Evolutionary conservation across 2,113 vertebrate genomes (phyloP).

Genomic region (Bettongia penicillata): DNA sequence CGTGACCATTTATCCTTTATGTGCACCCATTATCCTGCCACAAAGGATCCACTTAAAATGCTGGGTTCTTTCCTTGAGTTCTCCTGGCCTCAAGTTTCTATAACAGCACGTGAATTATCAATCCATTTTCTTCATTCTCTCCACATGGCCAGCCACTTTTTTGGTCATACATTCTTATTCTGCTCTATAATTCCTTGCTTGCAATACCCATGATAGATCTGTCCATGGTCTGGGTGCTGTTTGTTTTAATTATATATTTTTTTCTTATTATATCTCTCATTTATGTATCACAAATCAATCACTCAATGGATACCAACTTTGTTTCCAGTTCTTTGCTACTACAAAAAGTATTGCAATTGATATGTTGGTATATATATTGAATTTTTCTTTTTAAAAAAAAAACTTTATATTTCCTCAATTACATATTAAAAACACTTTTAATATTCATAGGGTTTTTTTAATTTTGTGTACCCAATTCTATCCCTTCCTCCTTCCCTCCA

Average conservation of each 20-base stretch:
- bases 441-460: too few species aligned
- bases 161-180: background rate
- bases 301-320: too few species aligned
- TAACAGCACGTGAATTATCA: background rate
- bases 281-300: background rate
- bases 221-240: background rate
- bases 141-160: background rate
- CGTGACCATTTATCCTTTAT: background rate
- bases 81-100: background rate
- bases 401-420: background rate
- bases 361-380: background rate
- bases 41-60: background rate
- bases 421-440: background rate
- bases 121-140: background rate
- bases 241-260: background rate
- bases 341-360: background rate
- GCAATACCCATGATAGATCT: background rate
- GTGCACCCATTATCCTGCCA: background rate
- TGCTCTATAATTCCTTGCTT: background rate
- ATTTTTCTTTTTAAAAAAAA: background rate
- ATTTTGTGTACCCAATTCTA: too few species aligned
- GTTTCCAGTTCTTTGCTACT: background rate
- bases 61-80: background rate
- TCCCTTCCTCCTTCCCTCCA: background rate
- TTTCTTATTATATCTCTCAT: background rate